phyloP scores from a whole-genome alignment of 2,797 vertebrate species.

The Helicolenus hilgendorfi region DNA sequence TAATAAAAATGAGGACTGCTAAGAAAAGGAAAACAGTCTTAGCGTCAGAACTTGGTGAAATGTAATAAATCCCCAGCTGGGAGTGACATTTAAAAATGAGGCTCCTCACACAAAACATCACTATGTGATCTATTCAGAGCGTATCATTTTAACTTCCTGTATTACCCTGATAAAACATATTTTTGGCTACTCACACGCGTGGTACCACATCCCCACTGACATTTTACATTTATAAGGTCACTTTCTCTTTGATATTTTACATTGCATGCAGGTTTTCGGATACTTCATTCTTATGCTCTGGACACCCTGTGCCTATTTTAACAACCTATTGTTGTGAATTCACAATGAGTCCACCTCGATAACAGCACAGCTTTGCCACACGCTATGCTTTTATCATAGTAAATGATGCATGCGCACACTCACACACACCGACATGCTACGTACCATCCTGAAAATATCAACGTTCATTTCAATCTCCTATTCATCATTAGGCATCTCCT shows the following conservation, averaged over 20 bases:
- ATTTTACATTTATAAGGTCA: constrained; percentile 37
- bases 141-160: constrained; percentile 6
- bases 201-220: constrained; percentile 13
- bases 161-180: constrained; percentile 4
- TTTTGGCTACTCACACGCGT: background rate
- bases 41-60: constrained; percentile 28
- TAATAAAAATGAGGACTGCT: constrained; percentile 46
- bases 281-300: constrained; percentile 18
- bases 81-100: constrained; percentile 69
- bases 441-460: background rate
- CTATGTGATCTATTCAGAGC: constrained; percentile 9
- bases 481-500: constrained; percentile 18
- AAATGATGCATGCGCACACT: background rate
- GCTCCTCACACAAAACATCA: constrained; percentile 19
- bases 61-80: constrained; percentile 56
- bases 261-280: constrained; percentile 14
- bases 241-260: constrained; percentile 22
- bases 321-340: constrained; percentile 13
- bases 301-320: background rate
- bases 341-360: background rate
- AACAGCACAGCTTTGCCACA: background rate
- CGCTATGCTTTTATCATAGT: background rate
- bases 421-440: background rate
- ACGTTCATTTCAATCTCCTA: background rate
- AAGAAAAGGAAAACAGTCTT: constrained; percentile 7